Conservation (phyloP, 2,888 invertebrate genomes). For the Andrena camellia region DNA sequence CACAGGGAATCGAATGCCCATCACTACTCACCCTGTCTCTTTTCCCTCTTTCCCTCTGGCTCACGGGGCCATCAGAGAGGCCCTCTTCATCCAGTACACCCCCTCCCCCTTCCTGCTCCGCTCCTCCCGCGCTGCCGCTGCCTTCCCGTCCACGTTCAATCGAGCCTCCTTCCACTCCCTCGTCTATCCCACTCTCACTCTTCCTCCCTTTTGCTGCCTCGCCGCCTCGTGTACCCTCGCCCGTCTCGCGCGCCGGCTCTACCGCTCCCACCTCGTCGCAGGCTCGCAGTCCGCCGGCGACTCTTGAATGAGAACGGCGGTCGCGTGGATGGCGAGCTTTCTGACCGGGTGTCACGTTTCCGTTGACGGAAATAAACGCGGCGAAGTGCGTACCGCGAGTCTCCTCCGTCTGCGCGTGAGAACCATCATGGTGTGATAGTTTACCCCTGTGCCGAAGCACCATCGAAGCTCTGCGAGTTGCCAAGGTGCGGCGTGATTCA, state of each 20-base stretch:
- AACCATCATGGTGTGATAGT: not conserved
- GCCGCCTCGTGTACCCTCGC: constrained; percentile 42
- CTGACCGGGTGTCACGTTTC: constrained; percentile 73
- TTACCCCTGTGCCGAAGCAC: not conserved
- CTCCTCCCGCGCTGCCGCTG: constrained; percentile 7
- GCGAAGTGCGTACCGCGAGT: constrained; percentile 27
- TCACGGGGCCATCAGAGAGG: constrained; percentile 10
- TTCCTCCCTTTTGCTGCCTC: constrained; percentile 27
- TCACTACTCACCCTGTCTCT: constrained; percentile 42
- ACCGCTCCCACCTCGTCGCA: constrained; percentile 74
- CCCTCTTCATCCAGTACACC: constrained; percentile 13
- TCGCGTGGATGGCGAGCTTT: constrained; percentile 62
- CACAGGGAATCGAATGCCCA: constrained; percentile 51
- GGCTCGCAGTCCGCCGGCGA: constrained; percentile 82
- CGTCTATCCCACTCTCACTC: constrained; percentile 7
- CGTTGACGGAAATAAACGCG: constrained; percentile 68
- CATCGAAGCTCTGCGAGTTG: not conserved
- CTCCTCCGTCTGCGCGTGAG: not conserved
- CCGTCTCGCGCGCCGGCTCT: constrained; percentile 54
- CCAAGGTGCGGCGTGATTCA: not conserved
- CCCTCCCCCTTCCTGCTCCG: not conserved
- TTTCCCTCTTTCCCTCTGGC: constrained; percentile 31
- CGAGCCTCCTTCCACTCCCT: constrained; percentile 7
- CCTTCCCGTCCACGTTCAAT: not conserved
- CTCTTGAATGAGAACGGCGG: constrained; percentile 80